Conservation (phyloP, 2,888 invertebrate species). For the Latrodectus hesperus region DNA sequence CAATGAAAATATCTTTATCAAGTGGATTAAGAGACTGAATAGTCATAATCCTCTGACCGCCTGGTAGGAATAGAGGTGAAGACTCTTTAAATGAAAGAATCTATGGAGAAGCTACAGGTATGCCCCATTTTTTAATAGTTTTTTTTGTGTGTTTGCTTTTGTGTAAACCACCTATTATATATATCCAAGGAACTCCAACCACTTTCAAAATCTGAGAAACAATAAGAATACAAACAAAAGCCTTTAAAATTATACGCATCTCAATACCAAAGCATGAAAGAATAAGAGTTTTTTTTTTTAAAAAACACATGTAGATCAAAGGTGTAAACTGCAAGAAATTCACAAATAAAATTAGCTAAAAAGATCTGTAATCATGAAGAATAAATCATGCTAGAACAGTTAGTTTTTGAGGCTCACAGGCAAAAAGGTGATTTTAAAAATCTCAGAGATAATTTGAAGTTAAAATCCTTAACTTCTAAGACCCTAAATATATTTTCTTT, state of each 20-base stretch:
- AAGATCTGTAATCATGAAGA: no score
- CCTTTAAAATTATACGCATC: constrained; percentile 32
- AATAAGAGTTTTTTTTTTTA: constrained; percentile 26
- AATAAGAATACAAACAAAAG: constrained; percentile 60
- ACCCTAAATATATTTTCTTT: no score
- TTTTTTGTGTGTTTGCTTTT: constrained; percentile 84
- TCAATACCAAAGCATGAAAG: constrained; percentile 63
- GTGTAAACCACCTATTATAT: constrained; percentile 78
- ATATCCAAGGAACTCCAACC: constrained; percentile 86
- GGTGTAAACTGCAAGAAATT: no score
- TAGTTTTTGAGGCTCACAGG: background rate
- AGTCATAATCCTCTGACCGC: constrained; percentile 71
- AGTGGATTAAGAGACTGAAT: constrained; percentile 72
- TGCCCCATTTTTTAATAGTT: constrained; percentile 83
- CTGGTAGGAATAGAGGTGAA: constrained; percentile 71
- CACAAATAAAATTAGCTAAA: no score
- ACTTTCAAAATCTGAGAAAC: constrained; percentile 88
- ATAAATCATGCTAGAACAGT: no score
- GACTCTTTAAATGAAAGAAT: constrained; percentile 81
- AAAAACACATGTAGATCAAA: no score
- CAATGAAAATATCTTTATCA: constrained; percentile 70
- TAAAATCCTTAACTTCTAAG: no score
- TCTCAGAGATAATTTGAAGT: no score
- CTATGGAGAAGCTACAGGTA: constrained; percentile 89
- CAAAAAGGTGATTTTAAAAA: no score